Conservation (phyloP, 2,113 vertebrate genomes). For the Percina caprodes region DNA sequence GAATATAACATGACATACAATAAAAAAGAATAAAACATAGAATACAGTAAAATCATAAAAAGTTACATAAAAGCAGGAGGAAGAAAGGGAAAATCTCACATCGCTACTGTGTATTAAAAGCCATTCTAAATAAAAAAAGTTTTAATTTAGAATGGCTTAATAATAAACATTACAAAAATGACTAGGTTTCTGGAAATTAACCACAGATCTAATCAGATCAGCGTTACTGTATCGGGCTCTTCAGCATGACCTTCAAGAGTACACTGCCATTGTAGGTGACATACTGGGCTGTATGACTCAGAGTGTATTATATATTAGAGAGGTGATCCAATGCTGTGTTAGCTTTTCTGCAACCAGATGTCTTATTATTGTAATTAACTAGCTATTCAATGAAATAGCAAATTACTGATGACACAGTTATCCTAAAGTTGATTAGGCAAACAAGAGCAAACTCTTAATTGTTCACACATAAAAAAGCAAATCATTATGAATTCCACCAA, state of each 20-base stretch:
- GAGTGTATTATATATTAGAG: slow-evolving; percentile 9
- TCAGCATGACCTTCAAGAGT: slow-evolving; percentile 46
- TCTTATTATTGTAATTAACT: background rate
- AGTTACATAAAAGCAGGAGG: too few relatives aligned
- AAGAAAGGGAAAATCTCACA: too few relatives aligned
- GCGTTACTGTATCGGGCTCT: slow-evolving; percentile 34
- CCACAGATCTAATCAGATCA: slow-evolving; percentile 46
- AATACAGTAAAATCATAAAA: too few relatives aligned
- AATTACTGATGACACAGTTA: slow-evolving; percentile 3
- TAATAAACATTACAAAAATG: slow-evolving; percentile 23
- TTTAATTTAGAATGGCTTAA: too few relatives aligned
- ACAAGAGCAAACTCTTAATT: background rate
- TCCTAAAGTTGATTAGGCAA: slow-evolving; percentile 14
- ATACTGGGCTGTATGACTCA: slow-evolving; percentile 14
- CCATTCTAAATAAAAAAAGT: too few relatives aligned
- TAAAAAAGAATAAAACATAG: too few relatives aligned
- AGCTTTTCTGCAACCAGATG: slow-evolving; percentile 2
- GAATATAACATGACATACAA: too few relatives aligned
- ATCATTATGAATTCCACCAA: background rate
- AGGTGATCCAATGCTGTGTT: slow-evolving; percentile 15
- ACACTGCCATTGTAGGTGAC: slow-evolving; percentile 14
- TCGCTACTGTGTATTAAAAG: too few relatives aligned
- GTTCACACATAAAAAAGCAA: background rate
- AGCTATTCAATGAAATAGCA: background rate
- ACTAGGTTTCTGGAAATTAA: slow-evolving; percentile 19